A percentile compares a stretch with the other conserved stretches of the same genome.
These are phyloP conservation scores for Rhagophthalmus giganteus DNA, from an alignment of 2,888 invertebrate species.

Conservation along the genomic window DNA sequence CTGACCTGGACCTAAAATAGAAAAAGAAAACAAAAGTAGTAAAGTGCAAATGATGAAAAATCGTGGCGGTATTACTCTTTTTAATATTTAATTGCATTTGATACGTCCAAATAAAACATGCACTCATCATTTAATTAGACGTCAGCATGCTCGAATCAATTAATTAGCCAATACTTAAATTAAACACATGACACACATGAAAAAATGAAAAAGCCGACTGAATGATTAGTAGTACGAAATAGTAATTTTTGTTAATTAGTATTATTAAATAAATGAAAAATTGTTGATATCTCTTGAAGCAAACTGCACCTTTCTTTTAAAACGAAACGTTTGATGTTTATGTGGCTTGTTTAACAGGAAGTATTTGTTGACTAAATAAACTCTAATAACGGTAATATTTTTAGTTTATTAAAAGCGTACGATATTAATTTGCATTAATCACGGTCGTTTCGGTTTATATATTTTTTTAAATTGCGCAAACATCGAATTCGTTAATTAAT, in stretches of 20 bases:
- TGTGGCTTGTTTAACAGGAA: constrained; percentile 6
- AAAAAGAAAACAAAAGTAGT: constrained; percentile 10
- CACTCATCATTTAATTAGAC: no score
- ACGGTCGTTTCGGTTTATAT: not conserved
- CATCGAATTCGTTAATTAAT: no score
- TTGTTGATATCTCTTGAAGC: constrained; percentile 51
- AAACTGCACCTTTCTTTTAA: constrained; percentile 57
- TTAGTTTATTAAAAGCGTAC: not conserved
- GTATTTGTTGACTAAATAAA: not conserved
- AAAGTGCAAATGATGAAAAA: no score
- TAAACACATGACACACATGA: constrained; percentile 14
- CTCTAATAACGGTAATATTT: not conserved
- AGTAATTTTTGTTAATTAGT: constrained; percentile 28
- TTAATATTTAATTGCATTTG: constrained; percentile 35
- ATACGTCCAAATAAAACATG: constrained; percentile 14
- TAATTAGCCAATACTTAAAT: not conserved
- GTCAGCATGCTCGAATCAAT: no score
- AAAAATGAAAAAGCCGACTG: constrained; percentile 30
- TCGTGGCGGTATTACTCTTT: no score
- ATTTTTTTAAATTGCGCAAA: no score
- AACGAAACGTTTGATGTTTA: constrained; percentile 3
- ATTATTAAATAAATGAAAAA: constrained; percentile 33
- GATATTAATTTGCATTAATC: not conserved
- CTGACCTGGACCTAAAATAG: constrained; percentile 63
- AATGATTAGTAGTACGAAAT: constrained; percentile 13